Conservation (phyloP, 2,113 vertebrate species). For the Phycodurus eques region DNA sequence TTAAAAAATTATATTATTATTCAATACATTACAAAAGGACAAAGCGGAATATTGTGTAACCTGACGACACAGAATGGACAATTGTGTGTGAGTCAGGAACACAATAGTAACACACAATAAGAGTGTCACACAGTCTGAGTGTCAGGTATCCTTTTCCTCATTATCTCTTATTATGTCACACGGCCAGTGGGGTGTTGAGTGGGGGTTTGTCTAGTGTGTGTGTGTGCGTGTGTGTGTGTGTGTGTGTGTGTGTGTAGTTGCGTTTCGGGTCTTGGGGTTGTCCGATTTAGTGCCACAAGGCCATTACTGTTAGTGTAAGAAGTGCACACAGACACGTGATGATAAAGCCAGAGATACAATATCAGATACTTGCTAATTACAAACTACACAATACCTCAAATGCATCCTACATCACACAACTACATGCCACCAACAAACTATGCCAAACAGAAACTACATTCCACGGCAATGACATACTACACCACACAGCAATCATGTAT, state of each 20-base stretch:
- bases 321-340: background rate
- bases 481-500: background rate
- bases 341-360: background rate
- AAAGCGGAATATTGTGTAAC: background rate
- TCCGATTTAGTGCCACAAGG: slow-evolving; percentile 1
- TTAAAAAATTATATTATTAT: background rate
- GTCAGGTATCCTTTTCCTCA: slow-evolving; percentile 47
- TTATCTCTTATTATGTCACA: slow-evolving; percentile 59
- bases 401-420: background rate
- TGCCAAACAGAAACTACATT: background rate
- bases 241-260: background rate
- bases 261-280: background rate
- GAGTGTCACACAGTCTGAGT: slow-evolving; percentile 44
- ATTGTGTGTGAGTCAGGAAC: background rate
- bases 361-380: background rate
- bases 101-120: slow-evolving; percentile 25
- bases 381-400: background rate
- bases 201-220: background rate
- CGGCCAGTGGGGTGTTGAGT: slow-evolving; percentile 23
- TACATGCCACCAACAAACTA: background rate
- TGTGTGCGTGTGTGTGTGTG: background rate
- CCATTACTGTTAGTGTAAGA: background rate
- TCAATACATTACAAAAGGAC: background rate
- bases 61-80: background rate
- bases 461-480: background rate